A percentile compares a stretch with the other conserved stretches of the same genome.
These are phyloP conservation scores for Atherinosoma microstoma DNA, from an alignment of 2,797 vertebrate species.

Conservation along the genomic window DNA sequence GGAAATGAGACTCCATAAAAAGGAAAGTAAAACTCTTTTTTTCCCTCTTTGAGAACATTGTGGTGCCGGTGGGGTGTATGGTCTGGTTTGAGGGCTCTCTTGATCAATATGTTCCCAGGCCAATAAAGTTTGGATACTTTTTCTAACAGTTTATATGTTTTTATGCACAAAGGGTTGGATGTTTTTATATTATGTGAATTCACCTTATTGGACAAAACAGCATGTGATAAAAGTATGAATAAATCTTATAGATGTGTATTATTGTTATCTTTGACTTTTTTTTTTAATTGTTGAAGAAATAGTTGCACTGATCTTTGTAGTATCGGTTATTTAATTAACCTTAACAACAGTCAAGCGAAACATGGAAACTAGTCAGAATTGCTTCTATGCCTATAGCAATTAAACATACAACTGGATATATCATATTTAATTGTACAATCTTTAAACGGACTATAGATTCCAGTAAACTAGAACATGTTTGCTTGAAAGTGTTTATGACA, in stretches of 20 bases:
- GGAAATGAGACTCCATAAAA: constrained; percentile 79
- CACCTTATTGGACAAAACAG: background rate
- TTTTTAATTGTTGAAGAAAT: background rate
- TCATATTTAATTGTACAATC: constrained; percentile 20
- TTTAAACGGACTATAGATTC: constrained; percentile 15
- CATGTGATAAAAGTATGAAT: background rate
- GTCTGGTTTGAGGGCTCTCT: constrained; percentile 45
- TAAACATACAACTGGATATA: constrained; percentile 12
- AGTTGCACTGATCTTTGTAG: too few species aligned
- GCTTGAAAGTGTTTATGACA: constrained; percentile 35
- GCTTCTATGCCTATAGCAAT: constrained; percentile 14
- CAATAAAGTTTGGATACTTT: constrained; percentile 41
- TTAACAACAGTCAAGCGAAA: constrained; percentile 19
- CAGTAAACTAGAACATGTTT: constrained; percentile 47
- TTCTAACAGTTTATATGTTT: constrained; percentile 27
- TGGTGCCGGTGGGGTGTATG: constrained; percentile 17
- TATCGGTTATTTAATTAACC: background rate
- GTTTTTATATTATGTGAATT: constrained; percentile 2
- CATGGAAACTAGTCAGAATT: background rate
- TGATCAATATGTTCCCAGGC: constrained; percentile 50
- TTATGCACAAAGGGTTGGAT: constrained; percentile 33
- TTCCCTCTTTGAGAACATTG: constrained; percentile 56
- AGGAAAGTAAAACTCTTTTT: constrained; percentile 54
- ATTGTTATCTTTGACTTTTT: background rate
- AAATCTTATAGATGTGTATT: background rate